These are phyloP conservation scores for Pseudococcus longispinus DNA, from an alignment of 2,888 invertebrate species.

Conservation along the genomic window DNA sequence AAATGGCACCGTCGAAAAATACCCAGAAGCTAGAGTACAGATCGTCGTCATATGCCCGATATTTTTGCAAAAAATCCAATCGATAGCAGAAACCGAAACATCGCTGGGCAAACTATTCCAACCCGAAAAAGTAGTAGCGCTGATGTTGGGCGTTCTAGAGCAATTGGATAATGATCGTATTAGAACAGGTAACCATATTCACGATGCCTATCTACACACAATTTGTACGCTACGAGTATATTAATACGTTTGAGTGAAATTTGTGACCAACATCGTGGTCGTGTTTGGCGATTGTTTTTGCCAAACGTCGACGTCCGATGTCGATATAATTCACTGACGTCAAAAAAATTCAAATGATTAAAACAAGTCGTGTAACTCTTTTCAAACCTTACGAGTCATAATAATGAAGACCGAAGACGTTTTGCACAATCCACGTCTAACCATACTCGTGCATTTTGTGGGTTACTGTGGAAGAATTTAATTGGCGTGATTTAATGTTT, in stretches of 20 bases:
- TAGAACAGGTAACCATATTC: neutral
- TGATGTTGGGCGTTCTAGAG: conserved; percentile 75
- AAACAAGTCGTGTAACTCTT: conserved; percentile 28
- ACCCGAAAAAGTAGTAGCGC: conserved; percentile 77
- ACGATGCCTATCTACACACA: neutral
- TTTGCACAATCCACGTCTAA: neutral
- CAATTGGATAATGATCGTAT: conserved; percentile 18
- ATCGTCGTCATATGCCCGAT: conserved; percentile 82
- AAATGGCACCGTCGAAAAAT: conserved; percentile 63
- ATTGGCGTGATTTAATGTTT: conserved; percentile 39
- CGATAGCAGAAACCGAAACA: conserved; percentile 66
- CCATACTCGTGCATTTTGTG: neutral
- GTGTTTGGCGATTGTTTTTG: conserved; percentile 30
- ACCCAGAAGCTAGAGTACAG: conserved; percentile 75
- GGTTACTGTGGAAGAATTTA: conserved; percentile 43
- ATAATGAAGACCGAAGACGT: conserved; percentile 14
- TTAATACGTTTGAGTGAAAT: conserved; percentile 18
- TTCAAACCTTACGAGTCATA: neutral
- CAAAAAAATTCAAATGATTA: conserved; percentile 34
- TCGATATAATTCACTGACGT: neutral
- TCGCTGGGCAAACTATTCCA: conserved; percentile 70
- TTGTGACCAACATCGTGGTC: neutral
- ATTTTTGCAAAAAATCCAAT: conserved; percentile 66
- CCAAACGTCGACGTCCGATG: neutral
- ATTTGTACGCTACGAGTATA: neutral